Conservation (phyloP, 2,797 vertebrate genomes). For the Pangasius djambal region DNA sequence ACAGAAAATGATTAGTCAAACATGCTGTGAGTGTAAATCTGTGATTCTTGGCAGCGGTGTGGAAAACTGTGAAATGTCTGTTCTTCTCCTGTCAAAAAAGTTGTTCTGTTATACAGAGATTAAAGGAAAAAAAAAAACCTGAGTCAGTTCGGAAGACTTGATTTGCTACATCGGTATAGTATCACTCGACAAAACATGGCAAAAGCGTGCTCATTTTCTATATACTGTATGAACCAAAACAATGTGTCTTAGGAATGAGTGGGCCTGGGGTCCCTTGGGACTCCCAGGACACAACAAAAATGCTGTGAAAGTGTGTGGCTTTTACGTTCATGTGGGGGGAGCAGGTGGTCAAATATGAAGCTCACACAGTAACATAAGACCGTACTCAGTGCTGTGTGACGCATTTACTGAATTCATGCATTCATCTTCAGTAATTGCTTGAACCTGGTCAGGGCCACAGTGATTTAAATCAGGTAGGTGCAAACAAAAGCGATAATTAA, state of each 20-base stretch:
- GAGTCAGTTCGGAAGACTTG: not conserved
- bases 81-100: not conserved
- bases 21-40: conserved; percentile 4
- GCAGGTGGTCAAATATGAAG: not conserved
- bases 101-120: not conserved
- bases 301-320: not conserved
- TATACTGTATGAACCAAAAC: not conserved
- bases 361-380: not conserved
- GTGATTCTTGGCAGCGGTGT: not conserved
- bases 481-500: not conserved
- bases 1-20: conserved; percentile 18
- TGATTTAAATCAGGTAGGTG: not conserved
- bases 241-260: not conserved
- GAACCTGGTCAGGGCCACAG: not conserved
- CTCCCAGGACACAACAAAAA: not conserved
- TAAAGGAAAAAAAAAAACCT: not conserved
- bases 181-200: not conserved
- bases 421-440: not conserved
- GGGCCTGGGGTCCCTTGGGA: not conserved
- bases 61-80: not conserved
- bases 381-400: not conserved
- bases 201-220: not conserved
- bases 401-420: not conserved
- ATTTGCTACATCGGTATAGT: not conserved
- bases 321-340: not conserved